phyloP scores from a whole-genome alignment of 1,140 invertebrate species.

The Drosophila albomicans region DNA sequence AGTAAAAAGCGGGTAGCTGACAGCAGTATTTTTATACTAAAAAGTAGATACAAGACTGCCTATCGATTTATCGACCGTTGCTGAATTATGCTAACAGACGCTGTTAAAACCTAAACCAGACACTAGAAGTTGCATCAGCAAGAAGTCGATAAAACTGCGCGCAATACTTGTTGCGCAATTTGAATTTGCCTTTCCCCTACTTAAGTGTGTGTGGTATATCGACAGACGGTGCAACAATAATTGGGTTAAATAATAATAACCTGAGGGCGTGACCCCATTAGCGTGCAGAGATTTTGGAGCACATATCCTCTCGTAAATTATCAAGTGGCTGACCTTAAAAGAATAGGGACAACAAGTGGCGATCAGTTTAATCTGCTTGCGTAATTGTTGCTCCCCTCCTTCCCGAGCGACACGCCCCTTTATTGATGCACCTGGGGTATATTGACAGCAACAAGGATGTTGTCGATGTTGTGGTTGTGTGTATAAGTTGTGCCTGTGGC shows the following conservation, averaged over 20 bases:
- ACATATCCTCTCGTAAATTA: constrained; percentile 54
- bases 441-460: constrained; percentile 15
- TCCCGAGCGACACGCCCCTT: constrained; percentile 29
- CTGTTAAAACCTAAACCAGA: constrained; percentile 3
- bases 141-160: constrained; percentile 26
- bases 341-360: constrained; percentile 5
- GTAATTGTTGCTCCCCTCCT: constrained; percentile 29
- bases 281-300: constrained; percentile 34
- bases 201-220: background rate
- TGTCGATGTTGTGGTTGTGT: constrained; percentile 8
- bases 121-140: background rate
- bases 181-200: constrained; percentile 15
- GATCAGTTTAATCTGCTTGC: constrained; percentile 34
- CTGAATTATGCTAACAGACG: background rate
- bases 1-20: no score
- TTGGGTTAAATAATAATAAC: background rate
- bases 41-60: no score
- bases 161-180: constrained; percentile 11
- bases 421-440: constrained; percentile 38
- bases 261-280: constrained; percentile 54
- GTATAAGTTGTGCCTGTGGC: constrained; percentile 24
- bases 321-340: constrained; percentile 48
- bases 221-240: background rate
- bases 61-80: constrained; percentile 3
- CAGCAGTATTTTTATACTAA: no score